phyloP scores from a whole-genome alignment of 2,797 vertebrate genomes.

The Vireo griseus region DNA sequence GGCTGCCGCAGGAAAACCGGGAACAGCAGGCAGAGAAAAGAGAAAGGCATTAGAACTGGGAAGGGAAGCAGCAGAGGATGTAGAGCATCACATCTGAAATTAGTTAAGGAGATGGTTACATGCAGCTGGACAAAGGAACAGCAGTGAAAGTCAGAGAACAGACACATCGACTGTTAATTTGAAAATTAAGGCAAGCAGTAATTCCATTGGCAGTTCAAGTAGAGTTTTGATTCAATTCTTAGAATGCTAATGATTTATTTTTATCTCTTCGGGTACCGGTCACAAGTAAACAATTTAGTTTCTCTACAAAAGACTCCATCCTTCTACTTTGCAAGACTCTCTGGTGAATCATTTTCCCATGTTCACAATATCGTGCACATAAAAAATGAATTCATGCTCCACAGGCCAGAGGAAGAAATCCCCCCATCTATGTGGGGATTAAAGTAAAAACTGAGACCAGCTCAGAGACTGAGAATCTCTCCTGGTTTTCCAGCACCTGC shows the following conservation, averaged over 20 bases:
- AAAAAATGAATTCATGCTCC: accelerated
- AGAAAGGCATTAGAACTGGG: constrained; percentile 41
- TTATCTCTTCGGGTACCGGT: not conserved
- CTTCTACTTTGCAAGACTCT: not conserved
- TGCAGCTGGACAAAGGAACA: constrained; percentile 10
- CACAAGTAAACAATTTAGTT: not conserved
- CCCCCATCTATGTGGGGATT: not conserved
- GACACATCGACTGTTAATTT: not conserved
- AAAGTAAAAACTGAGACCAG: not conserved
- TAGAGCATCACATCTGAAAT: not conserved
- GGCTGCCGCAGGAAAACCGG: constrained; percentile 71
- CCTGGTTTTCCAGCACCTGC: not conserved
- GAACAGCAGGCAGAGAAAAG: constrained; percentile 44
- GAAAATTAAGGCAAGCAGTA: not conserved
- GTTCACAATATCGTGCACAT: not conserved
- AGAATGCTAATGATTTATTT: not conserved
- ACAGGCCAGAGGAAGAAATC: not conserved
- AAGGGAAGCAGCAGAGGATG: not conserved
- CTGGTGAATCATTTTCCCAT: not conserved
- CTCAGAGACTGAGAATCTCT: not conserved
- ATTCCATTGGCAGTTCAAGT: not conserved
- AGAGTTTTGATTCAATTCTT: not conserved
- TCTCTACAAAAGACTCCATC: not conserved
- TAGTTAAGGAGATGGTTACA: not conserved
- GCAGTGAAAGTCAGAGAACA: not conserved